A percentile compares a stretch with the other conserved stretches of the same genome.
Evolutionary conservation across 2,113 vertebrate genomes (phyloP).

Genomic region (Meleagris gallopavo): DNA sequence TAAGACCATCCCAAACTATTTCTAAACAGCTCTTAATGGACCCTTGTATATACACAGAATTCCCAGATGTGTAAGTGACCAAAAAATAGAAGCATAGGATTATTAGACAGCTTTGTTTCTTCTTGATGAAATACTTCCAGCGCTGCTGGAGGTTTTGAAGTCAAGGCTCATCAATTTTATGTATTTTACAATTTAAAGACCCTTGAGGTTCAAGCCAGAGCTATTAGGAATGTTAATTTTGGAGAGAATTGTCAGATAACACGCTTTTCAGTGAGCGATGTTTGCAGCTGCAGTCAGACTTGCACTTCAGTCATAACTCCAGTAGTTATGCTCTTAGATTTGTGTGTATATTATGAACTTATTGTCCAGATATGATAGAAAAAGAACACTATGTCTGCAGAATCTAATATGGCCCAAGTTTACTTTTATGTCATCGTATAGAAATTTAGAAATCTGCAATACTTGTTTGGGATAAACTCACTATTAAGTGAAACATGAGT

Average conservation of each 20-base stretch:
- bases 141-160: slow-evolving; percentile 15
- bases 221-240: slow-evolving; percentile 48
- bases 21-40: not conserved
- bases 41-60: not conserved
- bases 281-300: not conserved
- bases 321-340: not conserved
- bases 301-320: not conserved
- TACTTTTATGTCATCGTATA: not conserved
- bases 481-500: not conserved
- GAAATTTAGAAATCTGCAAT: not conserved
- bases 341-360: not conserved
- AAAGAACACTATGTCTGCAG: not conserved
- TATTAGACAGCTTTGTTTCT: slow-evolving; percentile 49
- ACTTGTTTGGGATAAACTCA: not conserved
- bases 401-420: not conserved
- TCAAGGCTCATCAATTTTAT: slow-evolving; percentile 20
- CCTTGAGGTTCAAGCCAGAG: not conserved
- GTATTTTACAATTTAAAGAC: slow-evolving; percentile 9
- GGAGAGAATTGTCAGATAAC: not conserved
- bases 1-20: slow-evolving; percentile 1
- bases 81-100: not conserved
- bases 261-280: not conserved
- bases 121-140: slow-evolving; percentile 23
- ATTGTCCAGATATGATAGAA: not conserved
- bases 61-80: not conserved